Percentiles rank a stretch among this genome's conserved stretches.
phyloP scores from a whole-genome alignment of 2,113 vertebrate genomes.

The Myrmecophaga tridactyla region DNA sequence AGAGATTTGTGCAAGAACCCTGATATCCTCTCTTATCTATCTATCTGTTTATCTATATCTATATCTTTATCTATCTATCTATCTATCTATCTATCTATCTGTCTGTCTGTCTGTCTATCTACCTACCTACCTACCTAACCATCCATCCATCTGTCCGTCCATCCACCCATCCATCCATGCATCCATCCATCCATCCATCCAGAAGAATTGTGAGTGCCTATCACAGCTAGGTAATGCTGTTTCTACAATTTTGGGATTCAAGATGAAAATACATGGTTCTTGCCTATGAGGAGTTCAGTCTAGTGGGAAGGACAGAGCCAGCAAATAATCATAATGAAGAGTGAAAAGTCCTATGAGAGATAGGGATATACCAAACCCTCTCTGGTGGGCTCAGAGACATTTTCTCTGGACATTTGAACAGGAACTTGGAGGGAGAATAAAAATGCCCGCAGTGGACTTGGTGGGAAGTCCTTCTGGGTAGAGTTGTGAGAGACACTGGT shows the following conservation, averaged over 20 bases:
- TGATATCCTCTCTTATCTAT: background rate
- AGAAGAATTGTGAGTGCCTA: background rate
- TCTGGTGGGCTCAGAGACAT: background rate
- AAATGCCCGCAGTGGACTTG: background rate
- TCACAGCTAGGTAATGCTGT: background rate
- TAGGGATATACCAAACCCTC: background rate
- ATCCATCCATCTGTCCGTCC: background rate
- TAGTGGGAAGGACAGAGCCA: background rate
- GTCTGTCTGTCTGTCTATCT: accelerated
- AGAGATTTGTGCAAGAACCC: background rate
- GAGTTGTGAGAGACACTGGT: accelerated
- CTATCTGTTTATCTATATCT: no score
- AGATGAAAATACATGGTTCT: background rate
- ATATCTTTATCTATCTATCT: accelerated
- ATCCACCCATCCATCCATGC: accelerated
- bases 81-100: background rate
- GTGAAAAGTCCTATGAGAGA: background rate
- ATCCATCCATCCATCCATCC: background rate
- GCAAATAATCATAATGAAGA: no score
- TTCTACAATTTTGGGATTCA: background rate
- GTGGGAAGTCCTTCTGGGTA: background rate
- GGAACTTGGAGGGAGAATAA: background rate
- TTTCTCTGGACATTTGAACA: background rate
- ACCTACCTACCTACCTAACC: no score
- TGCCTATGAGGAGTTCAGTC: background rate